Evolutionary conservation across 2,888 invertebrate genomes (phyloP).

Genomic region (Mesoligia furuncula): DNA sequence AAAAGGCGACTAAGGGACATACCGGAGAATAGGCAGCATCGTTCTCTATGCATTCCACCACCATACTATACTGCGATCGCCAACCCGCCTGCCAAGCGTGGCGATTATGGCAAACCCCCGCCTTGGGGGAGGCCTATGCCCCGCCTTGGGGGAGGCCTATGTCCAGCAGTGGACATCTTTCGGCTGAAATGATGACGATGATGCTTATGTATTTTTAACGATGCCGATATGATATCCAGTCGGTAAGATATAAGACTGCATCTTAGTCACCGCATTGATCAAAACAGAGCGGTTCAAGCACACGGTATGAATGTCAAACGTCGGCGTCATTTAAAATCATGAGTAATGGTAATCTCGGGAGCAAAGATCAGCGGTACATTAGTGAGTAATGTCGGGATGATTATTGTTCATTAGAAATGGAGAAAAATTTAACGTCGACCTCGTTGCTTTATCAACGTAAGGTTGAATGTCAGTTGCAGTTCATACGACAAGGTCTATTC

Average conservation of each 20-base stretch:
- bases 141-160: too few relatives aligned
- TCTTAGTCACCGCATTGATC: slow-evolving; percentile 20
- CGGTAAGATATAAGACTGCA: not conserved
- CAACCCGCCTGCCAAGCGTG: too few relatives aligned
- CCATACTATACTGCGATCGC: too few relatives aligned
- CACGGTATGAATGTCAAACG: slow-evolving; percentile 32
- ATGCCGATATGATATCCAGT: not conserved
- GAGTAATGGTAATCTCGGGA: slow-evolving; percentile 33
- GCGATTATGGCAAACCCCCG: too few relatives aligned
- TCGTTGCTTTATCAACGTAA: not conserved
- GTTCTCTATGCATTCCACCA: too few relatives aligned
- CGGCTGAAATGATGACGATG: too few relatives aligned
- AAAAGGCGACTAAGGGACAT: too few relatives aligned
- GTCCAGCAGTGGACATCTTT: too few relatives aligned
- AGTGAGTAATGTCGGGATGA: slow-evolving; percentile 29
- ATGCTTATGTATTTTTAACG: not conserved
- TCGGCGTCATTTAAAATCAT: slow-evolving; percentile 33
- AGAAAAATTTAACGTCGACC: not conserved
- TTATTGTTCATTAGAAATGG: slow-evolving; percentile 37
- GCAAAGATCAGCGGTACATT: slow-evolving; percentile 45
- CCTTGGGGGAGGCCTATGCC: too few relatives aligned
- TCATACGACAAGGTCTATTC: not conserved
- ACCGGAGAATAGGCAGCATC: too few relatives aligned
- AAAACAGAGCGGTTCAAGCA: slow-evolving; percentile 1
- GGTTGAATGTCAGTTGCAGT: not conserved